Base-by-base conservation (phyloP, 2,113 vertebrate genomes). In the Grallaria varia region DNA sequence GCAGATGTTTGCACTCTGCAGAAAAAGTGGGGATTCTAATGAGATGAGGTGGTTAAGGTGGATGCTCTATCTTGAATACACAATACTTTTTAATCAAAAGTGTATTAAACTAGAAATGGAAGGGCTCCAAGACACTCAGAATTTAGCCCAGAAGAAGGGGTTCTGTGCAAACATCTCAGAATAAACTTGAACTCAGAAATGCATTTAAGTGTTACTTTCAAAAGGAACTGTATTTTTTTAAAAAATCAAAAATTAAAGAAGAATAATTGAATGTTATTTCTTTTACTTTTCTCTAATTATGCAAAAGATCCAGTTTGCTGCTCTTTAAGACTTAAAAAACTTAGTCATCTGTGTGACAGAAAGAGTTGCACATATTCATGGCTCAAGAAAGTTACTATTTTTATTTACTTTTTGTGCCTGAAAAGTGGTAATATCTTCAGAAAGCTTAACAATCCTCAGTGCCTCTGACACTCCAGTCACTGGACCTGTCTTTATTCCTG, bases 101-200 rank as follows among this genome's bases (percentile, higher is more conserved):
- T 73, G 69, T 47, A 37, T 77, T 75, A 52, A 63, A 58, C 90
- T 47, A 52, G 13, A 73, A 74, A 64, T 30, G 7, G n/a, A 84
- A 53, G 42, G 6, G 60, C 2, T 19, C 35, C 23, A 58, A 78
- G 16, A 79, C 33, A 53, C 33, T 19, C 11, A 9, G 28, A 53
- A 79, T 74, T 77, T 82, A 66, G 8, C 12, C 13, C 24, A 28
- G 69, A 88, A 83, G 17, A 69, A 27, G 3, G 19, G 4, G 25
- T 72, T 12, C 37, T 83, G 19, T 63, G 20, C 49, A 82, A 76
- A 85, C 8, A n/a, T 30, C 10, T 91, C 24, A 66, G 56, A 83
- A 90, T 74, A 85, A 78, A 50, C 37, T 39, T 76, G 45, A 90
- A 87, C 78, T 44, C 55, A 81, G 66, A 85, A 88, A 89, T 60